Evolutionary conservation across 1,140 invertebrate species (phyloP).

Genomic region (Leptestheria dahalacensis): DNA sequence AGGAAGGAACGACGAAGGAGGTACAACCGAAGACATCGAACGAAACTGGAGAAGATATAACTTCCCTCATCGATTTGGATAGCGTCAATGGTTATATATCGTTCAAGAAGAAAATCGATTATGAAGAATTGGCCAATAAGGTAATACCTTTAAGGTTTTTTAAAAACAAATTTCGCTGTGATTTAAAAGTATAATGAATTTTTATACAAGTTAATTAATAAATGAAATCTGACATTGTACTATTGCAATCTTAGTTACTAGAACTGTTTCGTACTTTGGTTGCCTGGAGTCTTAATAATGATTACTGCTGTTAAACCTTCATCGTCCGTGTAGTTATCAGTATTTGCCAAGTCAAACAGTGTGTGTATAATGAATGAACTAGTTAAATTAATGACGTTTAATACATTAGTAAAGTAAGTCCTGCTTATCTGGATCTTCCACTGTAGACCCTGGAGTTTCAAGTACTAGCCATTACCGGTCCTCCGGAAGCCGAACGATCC

Average conservation of each 20-base stretch:
- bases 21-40: constrained; percentile 2
- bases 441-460: constrained; percentile 46
- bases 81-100: constrained; percentile 49
- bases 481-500: constrained; percentile 37
- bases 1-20: background rate
- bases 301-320: constrained; percentile 10
- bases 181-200: no score
- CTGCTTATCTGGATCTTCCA: no score
- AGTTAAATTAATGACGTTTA: no score
- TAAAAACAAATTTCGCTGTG: no score
- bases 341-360: no score
- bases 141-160: no score
- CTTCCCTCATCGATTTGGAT: constrained; percentile 47
- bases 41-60: background rate
- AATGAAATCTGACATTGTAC: no score
- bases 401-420: no score
- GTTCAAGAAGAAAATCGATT: constrained; percentile 46
- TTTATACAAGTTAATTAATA: no score
- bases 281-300: background rate
- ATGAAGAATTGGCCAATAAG: constrained; percentile 46
- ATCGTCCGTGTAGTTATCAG: constrained; percentile 7
- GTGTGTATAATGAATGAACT: no score
- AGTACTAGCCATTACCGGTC: constrained; percentile 46
- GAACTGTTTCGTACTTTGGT: background rate
- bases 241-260: no score